Conservation (phyloP, 2,888 invertebrate species). For the Dasypogon diadema region DNA sequence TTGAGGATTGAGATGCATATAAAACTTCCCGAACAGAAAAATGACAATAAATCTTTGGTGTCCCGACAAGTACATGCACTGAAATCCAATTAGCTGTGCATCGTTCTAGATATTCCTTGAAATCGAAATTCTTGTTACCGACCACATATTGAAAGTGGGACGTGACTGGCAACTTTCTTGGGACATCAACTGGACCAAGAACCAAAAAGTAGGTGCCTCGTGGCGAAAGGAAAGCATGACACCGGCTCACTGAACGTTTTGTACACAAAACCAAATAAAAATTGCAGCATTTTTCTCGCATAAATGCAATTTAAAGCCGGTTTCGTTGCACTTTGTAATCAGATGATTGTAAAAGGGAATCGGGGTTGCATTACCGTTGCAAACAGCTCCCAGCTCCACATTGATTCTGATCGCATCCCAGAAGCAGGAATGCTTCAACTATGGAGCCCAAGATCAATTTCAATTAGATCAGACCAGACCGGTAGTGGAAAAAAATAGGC, state of each 20-base stretch:
- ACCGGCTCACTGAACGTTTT: not conserved
- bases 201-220: constrained; percentile 25
- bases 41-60: too few relatives aligned
- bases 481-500: not conserved
- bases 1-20: too few relatives aligned
- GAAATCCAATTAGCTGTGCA: not conserved
- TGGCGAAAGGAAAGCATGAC: constrained; percentile 13
- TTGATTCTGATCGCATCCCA: constrained; percentile 8
- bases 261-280: constrained; percentile 6
- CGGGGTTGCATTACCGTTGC: constrained; percentile 51
- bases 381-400: not conserved
- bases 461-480: not conserved
- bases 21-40: too few relatives aligned
- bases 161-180: constrained; percentile 18
- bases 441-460: not conserved
- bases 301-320: constrained; percentile 48
- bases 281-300: constrained; percentile 47
- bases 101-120: constrained; percentile 28
- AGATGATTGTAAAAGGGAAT: constrained; percentile 53
- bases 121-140: constrained; percentile 26
- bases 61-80: too few relatives aligned
- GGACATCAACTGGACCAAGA: constrained; percentile 26
- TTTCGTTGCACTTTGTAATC: constrained; percentile 37
- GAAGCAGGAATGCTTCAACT: not conserved
- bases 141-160: constrained; percentile 18